Percentiles rank a stretch among this genome's conserved stretches.
Evolutionary conservation across 2,888 invertebrate genomes (phyloP).

Genomic region (Tillus elongatus): DNA sequence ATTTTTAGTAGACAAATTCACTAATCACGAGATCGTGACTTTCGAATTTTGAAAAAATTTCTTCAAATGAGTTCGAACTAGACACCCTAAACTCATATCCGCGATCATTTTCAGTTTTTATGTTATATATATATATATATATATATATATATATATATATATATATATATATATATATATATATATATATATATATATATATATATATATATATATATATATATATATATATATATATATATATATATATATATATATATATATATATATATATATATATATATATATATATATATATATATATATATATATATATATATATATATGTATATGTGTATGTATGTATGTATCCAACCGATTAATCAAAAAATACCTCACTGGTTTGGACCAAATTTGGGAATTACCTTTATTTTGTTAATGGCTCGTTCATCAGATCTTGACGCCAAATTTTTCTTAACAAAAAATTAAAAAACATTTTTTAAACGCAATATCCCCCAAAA

Average conservation of each 20-base stretch:
- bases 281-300: slow-evolving; percentile 7
- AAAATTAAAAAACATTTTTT: too few species aligned
- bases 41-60: too few species aligned
- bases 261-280: slow-evolving; percentile 7
- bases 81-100: not conserved
- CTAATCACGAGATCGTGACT: too few species aligned
- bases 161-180: slow-evolving; percentile 7
- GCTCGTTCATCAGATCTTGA: too few species aligned
- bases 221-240: slow-evolving; percentile 7
- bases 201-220: slow-evolving; percentile 7
- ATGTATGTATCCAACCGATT: not conserved
- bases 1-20: too few species aligned
- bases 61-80: too few species aligned
- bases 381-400: too few species aligned
- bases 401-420: too few species aligned
- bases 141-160: slow-evolving; percentile 7
- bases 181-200: slow-evolving; percentile 7
- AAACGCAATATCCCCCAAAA: too few species aligned
- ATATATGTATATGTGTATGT: not conserved
- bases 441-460: too few species aligned
- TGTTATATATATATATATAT: too few species aligned
- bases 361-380: too few species aligned
- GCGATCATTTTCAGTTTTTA: not conserved
- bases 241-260: slow-evolving; percentile 7
- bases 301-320: slow-evolving; percentile 7